Base-by-base conservation (phyloP, 2,113 vertebrate species). In the Phylloscopus trochiloides region DNA sequence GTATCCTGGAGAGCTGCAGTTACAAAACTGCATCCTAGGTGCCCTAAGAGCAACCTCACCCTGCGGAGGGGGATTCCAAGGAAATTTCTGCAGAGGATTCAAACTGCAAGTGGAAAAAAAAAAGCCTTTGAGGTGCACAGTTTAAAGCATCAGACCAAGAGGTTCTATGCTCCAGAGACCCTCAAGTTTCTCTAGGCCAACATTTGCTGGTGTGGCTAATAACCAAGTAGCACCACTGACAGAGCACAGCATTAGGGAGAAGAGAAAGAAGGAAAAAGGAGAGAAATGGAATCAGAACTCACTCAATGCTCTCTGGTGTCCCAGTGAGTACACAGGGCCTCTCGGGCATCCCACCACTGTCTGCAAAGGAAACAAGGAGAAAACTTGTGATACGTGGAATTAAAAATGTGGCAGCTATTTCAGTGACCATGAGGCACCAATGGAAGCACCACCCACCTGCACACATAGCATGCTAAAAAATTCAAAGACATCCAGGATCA, bases 271-370 rank as follows among this genome's bases (percentile, higher is more conserved):
- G 97, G 65, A 91, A 76, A 63, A 92, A 91, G 91, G 88, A 96
- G 88, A 95, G 86, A 94, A 97, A 92, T 42, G 10, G 89, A 97
- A 97, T 87, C 38, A 66, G 93, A 90, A 98, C 99, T 99, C 98
- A 99, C 99, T 99, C 99, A 83, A 99, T 99, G 98, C 98, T 99
- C 97, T 99, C 99, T 96, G 99, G 99, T 32, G 98, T 99, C 76
- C 99, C 99, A 9, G 99, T 99, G 95, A 99, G 98, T 34, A 99
- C 99, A 96, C 99, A 99, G 85, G 99, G 99, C 89, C 99, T 97
- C 96, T 99, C 99, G 4, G 99, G 98, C 99, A 99, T 99, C 90
- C 99, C 99, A 96, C 99, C 99, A 43, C 99, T 99, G 97, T 99
- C 99, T 99, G 97, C 29, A 93, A 95, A 96, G 95, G 87, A 97